Percentiles rank a stretch among this genome's conserved stretches.
These are phyloP conservation scores for Tadarida brasiliensis DNA, from an alignment of 2,797 vertebrate genomes.

Conservation along the genomic window DNA sequence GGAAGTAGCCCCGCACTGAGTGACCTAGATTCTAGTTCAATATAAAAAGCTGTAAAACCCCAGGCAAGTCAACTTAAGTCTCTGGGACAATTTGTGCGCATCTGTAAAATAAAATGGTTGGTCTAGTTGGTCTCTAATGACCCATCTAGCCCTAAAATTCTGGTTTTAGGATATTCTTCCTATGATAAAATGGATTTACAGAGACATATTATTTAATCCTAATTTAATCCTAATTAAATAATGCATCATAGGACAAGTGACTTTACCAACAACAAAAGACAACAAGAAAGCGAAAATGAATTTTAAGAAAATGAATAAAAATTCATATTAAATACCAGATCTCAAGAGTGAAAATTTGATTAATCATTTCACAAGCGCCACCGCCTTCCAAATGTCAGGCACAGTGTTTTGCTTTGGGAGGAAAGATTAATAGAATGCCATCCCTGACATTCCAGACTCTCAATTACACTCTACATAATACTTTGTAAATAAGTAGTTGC, in stretches of 20 bases:
- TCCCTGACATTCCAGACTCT: not conserved
- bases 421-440: constrained; percentile 22
- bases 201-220: constrained; percentile 61
- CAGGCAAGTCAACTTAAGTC: constrained; percentile 24
- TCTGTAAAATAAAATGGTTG: constrained; percentile 38
- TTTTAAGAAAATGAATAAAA: constrained; percentile 56
- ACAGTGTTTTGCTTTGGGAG: not conserved
- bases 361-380: not conserved
- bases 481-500: constrained; percentile 34
- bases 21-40: constrained; percentile 37
- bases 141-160: not conserved
- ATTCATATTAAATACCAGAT: not conserved
- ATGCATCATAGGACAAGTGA: constrained; percentile 74
- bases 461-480: constrained; percentile 13
- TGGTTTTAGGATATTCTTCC: constrained; percentile 37
- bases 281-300: not conserved
- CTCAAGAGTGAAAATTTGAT: constrained; percentile 11
- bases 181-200: constrained; percentile 27
- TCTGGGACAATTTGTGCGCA: not conserved
- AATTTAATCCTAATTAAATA: constrained; percentile 68
- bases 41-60: constrained; percentile 42
- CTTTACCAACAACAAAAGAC: constrained; percentile 69
- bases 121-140: not conserved
- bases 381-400: not conserved
- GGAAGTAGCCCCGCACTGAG: not conserved